phyloP scores from a whole-genome alignment of 2,113 vertebrate species.

The Colinus virginianus region DNA sequence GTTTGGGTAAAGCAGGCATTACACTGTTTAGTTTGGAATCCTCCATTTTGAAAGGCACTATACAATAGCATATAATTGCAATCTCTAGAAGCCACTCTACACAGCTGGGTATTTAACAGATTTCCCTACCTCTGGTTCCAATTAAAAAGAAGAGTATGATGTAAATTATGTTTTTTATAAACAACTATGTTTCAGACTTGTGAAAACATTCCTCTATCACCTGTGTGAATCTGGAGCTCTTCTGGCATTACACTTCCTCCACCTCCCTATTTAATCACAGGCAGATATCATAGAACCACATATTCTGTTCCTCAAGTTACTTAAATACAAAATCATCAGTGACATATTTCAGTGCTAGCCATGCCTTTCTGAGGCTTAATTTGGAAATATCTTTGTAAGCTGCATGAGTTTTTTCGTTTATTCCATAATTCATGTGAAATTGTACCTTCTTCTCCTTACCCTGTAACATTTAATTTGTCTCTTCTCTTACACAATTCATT shows the following conservation, averaged over 20 bases:
- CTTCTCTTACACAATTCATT: constrained; percentile 26
- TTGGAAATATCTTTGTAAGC: constrained; percentile 29
- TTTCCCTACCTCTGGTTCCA: neutral
- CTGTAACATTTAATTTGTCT: constrained; percentile 44
- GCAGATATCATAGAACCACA: neutral
- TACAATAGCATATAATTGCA: neutral
- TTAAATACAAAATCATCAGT: constrained; percentile 34
- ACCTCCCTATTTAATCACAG: constrained; percentile 27
- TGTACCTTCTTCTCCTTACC: neutral
- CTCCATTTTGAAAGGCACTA: neutral
- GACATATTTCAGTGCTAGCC: constrained; percentile 12
- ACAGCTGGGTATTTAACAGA: neutral
- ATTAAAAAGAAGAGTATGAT: neutral
- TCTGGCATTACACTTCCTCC: neutral
- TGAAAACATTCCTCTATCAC: constrained; percentile 9
- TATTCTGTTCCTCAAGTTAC: neutral
- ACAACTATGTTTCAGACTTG: neutral
- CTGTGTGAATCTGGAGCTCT: neutral
- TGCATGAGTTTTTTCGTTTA: neutral
- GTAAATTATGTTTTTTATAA: neutral
- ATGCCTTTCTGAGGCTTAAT: constrained; percentile 22
- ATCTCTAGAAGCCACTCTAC: neutral
- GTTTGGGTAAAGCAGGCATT: fast-evolving
- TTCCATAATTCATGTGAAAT: constrained; percentile 37
- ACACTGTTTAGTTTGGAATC: neutral